Base-by-base conservation (phyloP, 1,140 invertebrate species). In the Dendrolimus punctatus region DNA sequence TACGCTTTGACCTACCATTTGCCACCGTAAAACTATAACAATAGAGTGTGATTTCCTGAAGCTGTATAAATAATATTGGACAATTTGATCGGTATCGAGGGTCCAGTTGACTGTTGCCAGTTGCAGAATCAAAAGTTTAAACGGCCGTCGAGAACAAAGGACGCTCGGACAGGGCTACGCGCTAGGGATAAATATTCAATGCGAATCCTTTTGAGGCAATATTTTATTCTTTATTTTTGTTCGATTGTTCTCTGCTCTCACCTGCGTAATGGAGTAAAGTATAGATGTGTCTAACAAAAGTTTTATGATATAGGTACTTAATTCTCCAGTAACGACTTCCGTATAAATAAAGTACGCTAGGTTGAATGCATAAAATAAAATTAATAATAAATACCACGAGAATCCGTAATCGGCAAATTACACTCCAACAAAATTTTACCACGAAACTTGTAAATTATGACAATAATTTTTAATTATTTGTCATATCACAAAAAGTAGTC, bases 41-140 rank as follows among this genome's bases (percentile, higher is more conserved):
- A 52, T 66, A 81, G 56, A 55, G 70, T 60, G 58, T 38, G 62
- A 9, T 66, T 68, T 72, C 0, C 37, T n/a, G 10, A 47, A 6
- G 6, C 37, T 2, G 0, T 5, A 37, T 8, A 9, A 43, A 4
- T 3, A n/a, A 8, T 8, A 48, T 66, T 54, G 47, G 63, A 49
- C 60, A 71, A 65, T 70, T 76, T 75, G 59, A 62, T 69, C 65
- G 64, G 80, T 73, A 73, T 57, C 54, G 64, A 81, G 80, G 83
- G 83, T 84, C 80, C 80, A 80, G 76, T 83, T 80, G 69, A 81
- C 67, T 84, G 75, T 83, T 76, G 76, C 73, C 77, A 69, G 79
- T 80, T 81, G 83, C 83, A 81, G 80, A 84, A 86, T 86, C 76
- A 84, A 86, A 86, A 86, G 83, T 86, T 86, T 86, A 86, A 86